These are phyloP conservation scores for Struthio camelus DNA, from an alignment of 2,113 vertebrate genomes.

Conservation along the genomic window DNA sequence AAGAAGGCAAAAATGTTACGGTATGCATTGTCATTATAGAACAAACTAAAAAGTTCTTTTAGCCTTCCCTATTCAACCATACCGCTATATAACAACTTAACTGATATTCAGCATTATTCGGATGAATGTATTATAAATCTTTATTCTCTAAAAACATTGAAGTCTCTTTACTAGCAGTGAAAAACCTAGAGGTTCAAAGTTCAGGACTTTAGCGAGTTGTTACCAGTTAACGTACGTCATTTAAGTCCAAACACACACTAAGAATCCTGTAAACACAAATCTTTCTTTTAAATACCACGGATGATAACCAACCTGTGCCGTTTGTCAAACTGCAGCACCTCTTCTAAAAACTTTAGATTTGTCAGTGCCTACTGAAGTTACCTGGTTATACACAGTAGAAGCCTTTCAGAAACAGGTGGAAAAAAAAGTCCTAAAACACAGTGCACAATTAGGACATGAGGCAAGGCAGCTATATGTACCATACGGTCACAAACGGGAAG, in stretches of 20 bases:
- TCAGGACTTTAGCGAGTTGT: background rate
- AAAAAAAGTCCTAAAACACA: background rate
- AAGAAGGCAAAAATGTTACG: constrained; percentile 16
- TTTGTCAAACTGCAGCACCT: background rate
- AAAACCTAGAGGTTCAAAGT: background rate
- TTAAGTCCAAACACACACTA: background rate
- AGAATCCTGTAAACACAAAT: background rate
- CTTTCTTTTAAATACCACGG: background rate
- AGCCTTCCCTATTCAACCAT: background rate
- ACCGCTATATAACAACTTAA: background rate
- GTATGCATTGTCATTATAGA: background rate
- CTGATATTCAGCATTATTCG: background rate
- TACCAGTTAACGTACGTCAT: background rate
- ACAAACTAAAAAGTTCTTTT: background rate
- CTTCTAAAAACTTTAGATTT: background rate
- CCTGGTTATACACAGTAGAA: background rate
- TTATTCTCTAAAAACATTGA: background rate
- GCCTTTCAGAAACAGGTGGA: background rate
- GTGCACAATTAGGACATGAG: background rate
- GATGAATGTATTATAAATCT: background rate
- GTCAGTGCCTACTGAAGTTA: background rate
- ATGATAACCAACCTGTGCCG: background rate
- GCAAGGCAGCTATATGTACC: background rate
- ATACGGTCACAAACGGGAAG: background rate
- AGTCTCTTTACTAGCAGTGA: background rate